Evolutionary conservation across 1,140 invertebrate species (phyloP).

Genomic region (Drosophila mayri): DNA sequence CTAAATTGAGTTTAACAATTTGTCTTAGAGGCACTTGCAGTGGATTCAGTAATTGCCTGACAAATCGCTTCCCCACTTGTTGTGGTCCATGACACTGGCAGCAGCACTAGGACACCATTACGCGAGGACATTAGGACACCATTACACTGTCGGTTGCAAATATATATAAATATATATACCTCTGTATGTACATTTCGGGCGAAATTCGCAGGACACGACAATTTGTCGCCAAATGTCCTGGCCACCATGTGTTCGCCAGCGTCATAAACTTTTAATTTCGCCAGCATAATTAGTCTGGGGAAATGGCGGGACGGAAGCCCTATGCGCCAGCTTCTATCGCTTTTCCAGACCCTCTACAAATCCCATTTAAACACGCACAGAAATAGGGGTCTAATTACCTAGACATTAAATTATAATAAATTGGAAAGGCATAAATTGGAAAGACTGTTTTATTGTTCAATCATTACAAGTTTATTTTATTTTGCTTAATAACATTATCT

Average conservation of each 20-base stretch:
- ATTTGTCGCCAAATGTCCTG: constrained; percentile 51
- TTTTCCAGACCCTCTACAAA: constrained; percentile 3
- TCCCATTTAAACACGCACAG: constrained; percentile 5
- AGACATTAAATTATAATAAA: background rate
- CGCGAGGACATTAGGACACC: background rate
- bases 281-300: constrained; percentile 48
- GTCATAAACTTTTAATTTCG: constrained; percentile 55
- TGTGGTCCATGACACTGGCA: constrained; percentile 32
- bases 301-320: constrained; percentile 45
- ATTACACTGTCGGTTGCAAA: background rate
- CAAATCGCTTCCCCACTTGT: constrained; percentile 42
- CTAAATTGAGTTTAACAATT: constrained; percentile 58
- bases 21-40: constrained; percentile 51
- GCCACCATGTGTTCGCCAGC: constrained; percentile 43
- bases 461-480: background rate
- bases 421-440: background rate
- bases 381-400: background rate
- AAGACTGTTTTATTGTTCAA: too few relatives aligned
- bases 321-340: constrained; percentile 34
- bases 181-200: constrained; percentile 6
- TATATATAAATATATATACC: too few relatives aligned
- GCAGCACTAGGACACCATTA: background rate
- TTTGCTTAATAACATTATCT: background rate
- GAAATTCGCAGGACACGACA: constrained; percentile 35
- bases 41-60: constrained; percentile 53